These are phyloP conservation scores for Cotesia chilonis DNA, from an alignment of 1,140 invertebrate genomes.

Conservation along the genomic window DNA sequence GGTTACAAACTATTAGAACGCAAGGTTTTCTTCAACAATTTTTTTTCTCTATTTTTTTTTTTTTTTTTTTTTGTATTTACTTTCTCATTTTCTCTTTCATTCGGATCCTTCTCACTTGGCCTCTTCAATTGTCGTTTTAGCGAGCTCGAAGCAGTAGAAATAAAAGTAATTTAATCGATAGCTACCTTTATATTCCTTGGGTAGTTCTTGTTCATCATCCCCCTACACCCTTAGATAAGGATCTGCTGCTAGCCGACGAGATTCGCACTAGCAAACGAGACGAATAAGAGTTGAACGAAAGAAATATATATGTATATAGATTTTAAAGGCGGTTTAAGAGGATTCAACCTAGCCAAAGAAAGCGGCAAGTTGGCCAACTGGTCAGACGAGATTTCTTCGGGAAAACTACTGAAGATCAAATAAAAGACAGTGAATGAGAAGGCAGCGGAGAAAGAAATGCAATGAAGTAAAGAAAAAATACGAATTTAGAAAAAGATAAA, in stretches of 20 bases:
- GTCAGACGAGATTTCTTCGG: constrained; percentile 12
- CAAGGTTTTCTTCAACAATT: constrained; percentile 21
- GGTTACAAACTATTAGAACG: constrained; percentile 19
- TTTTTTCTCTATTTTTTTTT: not conserved
- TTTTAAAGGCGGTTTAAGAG: not conserved
- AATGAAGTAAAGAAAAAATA: not conserved
- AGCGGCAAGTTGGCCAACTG: constrained; percentile 6
- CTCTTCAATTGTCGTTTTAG: not conserved
- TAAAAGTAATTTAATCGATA: constrained; percentile 34
- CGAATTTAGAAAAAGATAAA: not conserved
- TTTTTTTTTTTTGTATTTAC: constrained; percentile 6
- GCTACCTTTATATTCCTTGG: not conserved
- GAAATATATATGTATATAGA: not conserved
- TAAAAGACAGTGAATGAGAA: constrained; percentile 15
- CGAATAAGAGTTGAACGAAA: not conserved
- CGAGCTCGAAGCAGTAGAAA: not conserved
- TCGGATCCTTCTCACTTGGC: not conserved
- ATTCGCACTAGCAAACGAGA: not conserved
- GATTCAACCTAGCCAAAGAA: constrained; percentile 1
- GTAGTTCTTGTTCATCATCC: not conserved
- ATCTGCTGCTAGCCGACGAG: not conserved
- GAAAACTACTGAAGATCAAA: constrained; percentile 11
- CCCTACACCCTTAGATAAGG: not conserved
- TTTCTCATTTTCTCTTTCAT: no score
- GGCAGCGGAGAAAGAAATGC: not conserved